A percentile compares a stretch with the other conserved stretches of the same genome.
Conservation (phyloP, 2,888 invertebrate species). For the Cataglyphis albicans region DNA sequence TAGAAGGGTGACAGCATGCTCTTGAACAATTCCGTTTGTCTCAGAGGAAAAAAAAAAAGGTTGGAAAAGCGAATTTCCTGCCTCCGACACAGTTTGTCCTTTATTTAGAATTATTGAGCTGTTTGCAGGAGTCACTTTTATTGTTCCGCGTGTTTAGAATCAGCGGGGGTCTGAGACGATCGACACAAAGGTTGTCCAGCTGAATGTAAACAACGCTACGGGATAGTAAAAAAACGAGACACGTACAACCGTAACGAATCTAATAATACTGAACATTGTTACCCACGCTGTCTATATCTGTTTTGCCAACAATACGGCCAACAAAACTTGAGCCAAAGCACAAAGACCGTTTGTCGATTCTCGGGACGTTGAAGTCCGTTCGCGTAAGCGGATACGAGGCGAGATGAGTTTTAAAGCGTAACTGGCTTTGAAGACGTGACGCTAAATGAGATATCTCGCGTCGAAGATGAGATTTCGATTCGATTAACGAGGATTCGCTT, state of each 20-base stretch:
- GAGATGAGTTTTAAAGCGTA: conserved; percentile 68
- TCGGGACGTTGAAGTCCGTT: neutral
- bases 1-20: neutral
- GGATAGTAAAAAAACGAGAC: neutral
- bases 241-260: neutral
- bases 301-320: neutral
- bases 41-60: neutral
- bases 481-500: neutral
- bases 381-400: conserved; percentile 18
- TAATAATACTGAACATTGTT: neutral
- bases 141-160: neutral
- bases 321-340: neutral
- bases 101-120: neutral
- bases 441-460: neutral
- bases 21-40: neutral
- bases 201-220: neutral
- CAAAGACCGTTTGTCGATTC: neutral
- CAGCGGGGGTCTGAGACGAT: neutral
- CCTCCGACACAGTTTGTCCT: neutral
- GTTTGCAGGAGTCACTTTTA: neutral
- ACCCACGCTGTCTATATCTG: neutral
- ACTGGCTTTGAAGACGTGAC: conserved; percentile 18
- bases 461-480: neutral
- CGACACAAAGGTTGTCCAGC: neutral
- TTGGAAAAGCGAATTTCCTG: neutral